Evolutionary conservation across 2,797 vertebrate genomes (phyloP).

Genomic region (Anguilla pacifica): DNA sequence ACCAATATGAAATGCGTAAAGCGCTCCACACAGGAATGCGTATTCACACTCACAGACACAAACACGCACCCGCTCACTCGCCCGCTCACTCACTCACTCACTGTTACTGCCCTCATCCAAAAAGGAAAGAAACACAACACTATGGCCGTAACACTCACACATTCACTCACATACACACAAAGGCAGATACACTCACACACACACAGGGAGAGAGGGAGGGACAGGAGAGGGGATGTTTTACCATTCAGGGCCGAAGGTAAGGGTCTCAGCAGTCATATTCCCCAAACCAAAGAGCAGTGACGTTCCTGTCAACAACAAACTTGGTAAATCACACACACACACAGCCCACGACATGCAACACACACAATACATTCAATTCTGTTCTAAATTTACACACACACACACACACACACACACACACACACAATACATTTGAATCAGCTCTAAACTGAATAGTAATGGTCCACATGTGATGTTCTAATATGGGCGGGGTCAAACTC

Average conservation of each 20-base stretch:
- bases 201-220: neutral
- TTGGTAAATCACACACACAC: neutral
- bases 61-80: too few species aligned
- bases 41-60: neutral
- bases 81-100: neutral
- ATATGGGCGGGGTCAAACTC: too few species aligned
- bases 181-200: neutral
- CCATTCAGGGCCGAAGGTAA: conserved; percentile 96
- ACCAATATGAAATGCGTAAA: conserved; percentile 42
- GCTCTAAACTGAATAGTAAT: too few species aligned
- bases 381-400: too few species aligned
- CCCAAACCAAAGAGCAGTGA: conserved; percentile 62
- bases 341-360: neutral
- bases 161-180: neutral
- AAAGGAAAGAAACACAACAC: neutral
- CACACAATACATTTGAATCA: too few species aligned
- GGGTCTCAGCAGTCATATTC: conserved; percentile 94
- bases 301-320: neutral
- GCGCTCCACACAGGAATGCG: neutral
- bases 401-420: too few species aligned
- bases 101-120: too few species aligned
- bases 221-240: conserved; percentile 48
- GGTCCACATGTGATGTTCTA: too few species aligned
- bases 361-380: neutral
- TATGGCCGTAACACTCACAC: neutral